phyloP scores from a whole-genome alignment of 2,113 vertebrate genomes.

The Nothobranchius kuhntae region DNA sequence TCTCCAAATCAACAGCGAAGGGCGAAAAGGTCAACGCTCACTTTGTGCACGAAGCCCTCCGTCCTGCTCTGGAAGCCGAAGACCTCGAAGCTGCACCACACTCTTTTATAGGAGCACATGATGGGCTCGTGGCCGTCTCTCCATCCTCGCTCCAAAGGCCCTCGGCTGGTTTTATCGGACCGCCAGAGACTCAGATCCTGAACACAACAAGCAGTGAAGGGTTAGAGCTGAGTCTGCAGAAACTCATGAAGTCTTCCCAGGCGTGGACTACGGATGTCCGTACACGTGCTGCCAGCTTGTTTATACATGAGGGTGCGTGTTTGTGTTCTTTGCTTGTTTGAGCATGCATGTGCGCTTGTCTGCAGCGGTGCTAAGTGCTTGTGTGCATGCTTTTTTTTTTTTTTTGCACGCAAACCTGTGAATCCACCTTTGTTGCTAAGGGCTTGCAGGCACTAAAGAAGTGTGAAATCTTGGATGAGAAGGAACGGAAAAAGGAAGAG shows the following conservation, averaged over 20 bases:
- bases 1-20: neutral
- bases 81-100: slow-evolving; percentile 82
- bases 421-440: slow-evolving; percentile 39
- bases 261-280: slow-evolving; percentile 2
- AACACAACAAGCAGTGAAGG: slow-evolving; percentile 38
- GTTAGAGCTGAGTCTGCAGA: slow-evolving; percentile 60
- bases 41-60: slow-evolving; percentile 82
- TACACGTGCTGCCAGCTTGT: slow-evolving; percentile 8
- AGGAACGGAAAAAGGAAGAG: slow-evolving; percentile 29
- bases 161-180: slow-evolving; percentile 79
- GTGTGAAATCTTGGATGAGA: slow-evolving; percentile 22
- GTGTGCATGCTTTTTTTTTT: neutral
- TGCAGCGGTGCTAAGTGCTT: slow-evolving; percentile 4
- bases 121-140: slow-evolving; percentile 70
- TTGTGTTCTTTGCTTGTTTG: slow-evolving; percentile 21
- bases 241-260: slow-evolving; percentile 19
- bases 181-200: slow-evolving; percentile 81
- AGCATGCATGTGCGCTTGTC: neutral
- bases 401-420: slow-evolving; percentile 13
- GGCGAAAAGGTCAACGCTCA: slow-evolving; percentile 39
- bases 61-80: slow-evolving; percentile 82
- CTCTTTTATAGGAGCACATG: slow-evolving; percentile 86
- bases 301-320: slow-evolving; percentile 8
- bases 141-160: slow-evolving; percentile 80
- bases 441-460: slow-evolving; percentile 27